phyloP scores from a whole-genome alignment of 2,888 invertebrate genomes.

The Eupeodes latifasciatus region DNA sequence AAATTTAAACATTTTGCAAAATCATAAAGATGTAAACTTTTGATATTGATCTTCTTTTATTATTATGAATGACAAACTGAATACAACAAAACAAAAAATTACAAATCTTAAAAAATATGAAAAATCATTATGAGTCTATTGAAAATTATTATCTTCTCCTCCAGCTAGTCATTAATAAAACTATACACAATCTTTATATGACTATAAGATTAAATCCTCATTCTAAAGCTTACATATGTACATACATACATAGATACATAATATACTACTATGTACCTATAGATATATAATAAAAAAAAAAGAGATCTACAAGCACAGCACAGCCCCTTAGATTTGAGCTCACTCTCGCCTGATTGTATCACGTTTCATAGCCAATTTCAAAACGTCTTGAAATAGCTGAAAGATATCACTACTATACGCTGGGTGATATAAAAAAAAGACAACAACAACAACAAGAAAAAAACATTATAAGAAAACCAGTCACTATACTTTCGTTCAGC shows the following conservation, averaged over 20 bases:
- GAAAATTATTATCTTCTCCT: constrained; percentile 26
- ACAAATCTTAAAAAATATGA: neutral
- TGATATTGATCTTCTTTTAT: neutral
- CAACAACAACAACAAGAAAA: constrained; percentile 18
- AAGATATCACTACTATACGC: constrained; percentile 58
- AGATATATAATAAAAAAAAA: no score
- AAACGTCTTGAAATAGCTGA: constrained; percentile 65
- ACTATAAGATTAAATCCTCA: constrained; percentile 1
- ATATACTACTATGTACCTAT: neutral
- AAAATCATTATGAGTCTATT: constrained; percentile 43
- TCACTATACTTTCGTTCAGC: neutral
- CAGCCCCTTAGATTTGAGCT: constrained; percentile 48
- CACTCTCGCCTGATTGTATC: constrained; percentile 63
- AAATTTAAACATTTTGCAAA: neutral
- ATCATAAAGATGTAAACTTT: neutral
- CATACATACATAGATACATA: no score
- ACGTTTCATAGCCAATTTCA: constrained; percentile 71
- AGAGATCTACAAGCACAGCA: neutral
- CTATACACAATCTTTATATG: constrained; percentile 20
- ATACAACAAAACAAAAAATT: neutral
- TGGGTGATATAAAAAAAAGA: constrained; percentile 59
- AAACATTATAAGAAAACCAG: constrained; percentile 33
- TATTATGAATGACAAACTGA: neutral
- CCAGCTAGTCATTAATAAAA: constrained; percentile 43
- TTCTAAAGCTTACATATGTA: neutral